These are phyloP conservation scores for Calameuta pallipes DNA, from an alignment of 2,888 invertebrate species.

Conservation along the genomic window DNA sequence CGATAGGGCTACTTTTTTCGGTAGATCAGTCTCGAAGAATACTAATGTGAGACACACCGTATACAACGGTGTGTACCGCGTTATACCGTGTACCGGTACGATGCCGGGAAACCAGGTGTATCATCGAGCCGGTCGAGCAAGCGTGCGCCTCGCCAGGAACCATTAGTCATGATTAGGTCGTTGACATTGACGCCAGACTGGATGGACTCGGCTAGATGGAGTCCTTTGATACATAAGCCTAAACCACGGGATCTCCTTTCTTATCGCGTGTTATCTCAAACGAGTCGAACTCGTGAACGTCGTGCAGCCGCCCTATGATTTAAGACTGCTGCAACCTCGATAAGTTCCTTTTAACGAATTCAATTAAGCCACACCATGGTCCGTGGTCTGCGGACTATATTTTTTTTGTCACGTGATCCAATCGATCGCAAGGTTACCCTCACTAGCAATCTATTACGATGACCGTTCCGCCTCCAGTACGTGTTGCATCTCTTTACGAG, in stretches of 20 bases:
- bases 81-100: neutral
- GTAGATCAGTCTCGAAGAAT: neutral
- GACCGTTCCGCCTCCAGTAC: neutral
- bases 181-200: constrained; percentile 48
- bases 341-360: constrained; percentile 7
- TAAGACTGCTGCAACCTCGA: neutral
- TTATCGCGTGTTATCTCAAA: constrained; percentile 41
- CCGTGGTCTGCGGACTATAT: neutral
- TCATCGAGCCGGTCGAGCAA: neutral
- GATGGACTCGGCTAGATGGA: constrained; percentile 30
- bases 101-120: neutral
- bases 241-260: constrained; percentile 18
- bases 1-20: neutral
- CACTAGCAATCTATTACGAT: neutral
- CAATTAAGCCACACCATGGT: neutral
- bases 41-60: neutral
- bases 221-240: constrained; percentile 43
- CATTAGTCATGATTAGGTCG: constrained; percentile 55
- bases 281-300: constrained; percentile 10
- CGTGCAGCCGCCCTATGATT: constrained; percentile 2
- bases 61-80: too few relatives aligned
- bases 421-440: neutral
- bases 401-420: neutral
- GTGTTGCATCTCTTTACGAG: neutral
- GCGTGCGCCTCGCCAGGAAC: constrained; percentile 25